These are phyloP conservation scores for Sebastes flavidus DNA, from an alignment of 2,797 vertebrate genomes.

Conservation along the genomic window DNA sequence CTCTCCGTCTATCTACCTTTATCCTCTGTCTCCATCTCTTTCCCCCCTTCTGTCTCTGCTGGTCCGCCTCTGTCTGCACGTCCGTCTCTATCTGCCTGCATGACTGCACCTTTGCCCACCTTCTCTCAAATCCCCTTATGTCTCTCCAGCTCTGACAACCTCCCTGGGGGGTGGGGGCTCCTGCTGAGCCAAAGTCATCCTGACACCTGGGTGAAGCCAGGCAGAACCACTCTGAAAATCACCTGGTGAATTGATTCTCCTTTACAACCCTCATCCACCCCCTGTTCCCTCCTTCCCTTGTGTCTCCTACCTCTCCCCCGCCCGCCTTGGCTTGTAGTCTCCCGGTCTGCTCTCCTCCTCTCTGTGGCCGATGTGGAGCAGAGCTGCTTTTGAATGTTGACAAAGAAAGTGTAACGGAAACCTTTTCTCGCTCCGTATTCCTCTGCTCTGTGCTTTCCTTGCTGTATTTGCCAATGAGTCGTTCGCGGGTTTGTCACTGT, in stretches of 20 bases:
- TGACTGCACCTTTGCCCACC: conserved; percentile 50
- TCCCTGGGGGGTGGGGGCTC: conserved; percentile 13
- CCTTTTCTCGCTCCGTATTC: conserved; percentile 1
- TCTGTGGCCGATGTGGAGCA: not conserved
- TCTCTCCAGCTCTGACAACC: conserved; percentile 40
- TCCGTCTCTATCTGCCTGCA: conserved; percentile 44
- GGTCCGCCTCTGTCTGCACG: conserved; percentile 2
- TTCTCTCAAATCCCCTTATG: conserved; percentile 44
- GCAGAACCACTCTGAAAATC: conserved; percentile 66
- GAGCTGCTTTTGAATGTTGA: not conserved
- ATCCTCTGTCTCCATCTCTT: not conserved
- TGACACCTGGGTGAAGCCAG: conserved; percentile 63
- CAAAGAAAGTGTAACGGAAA: not conserved
- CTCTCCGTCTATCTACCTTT: not conserved
- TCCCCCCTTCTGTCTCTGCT: not conserved
- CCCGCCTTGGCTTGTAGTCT: not conserved
- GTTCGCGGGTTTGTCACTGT: conserved; percentile 12
- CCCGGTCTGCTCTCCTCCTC: not conserved
- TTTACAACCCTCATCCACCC: conserved; percentile 13
- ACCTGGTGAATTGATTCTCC: conserved; percentile 49
- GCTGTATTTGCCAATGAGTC: conserved; percentile 6
- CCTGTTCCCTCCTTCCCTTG: not conserved
- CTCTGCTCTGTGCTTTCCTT: not conserved
- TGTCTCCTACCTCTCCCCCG: not conserved
- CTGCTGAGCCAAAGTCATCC: conserved; percentile 57